Conservation (phyloP, 2,113 vertebrate species). For the Galbula dea region DNA sequence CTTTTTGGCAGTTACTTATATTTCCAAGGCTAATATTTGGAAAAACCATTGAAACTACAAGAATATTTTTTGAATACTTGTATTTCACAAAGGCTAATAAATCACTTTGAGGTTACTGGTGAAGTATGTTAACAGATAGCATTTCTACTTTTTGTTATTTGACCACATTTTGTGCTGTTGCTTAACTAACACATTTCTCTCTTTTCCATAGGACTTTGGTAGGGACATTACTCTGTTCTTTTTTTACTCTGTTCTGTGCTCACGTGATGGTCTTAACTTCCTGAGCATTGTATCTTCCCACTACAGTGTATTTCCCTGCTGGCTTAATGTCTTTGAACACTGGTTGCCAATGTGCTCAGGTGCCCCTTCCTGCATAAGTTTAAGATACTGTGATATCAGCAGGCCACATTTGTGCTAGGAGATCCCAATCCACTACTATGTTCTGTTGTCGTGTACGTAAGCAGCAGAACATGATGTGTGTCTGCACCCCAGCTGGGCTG, state of each 20-base stretch:
- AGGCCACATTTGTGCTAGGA: not conserved
- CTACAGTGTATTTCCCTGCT: not conserved
- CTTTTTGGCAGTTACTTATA: conserved; percentile 16
- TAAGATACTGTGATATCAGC: not conserved
- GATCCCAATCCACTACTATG: not conserved
- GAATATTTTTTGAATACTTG: not conserved
- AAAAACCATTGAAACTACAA: not conserved
- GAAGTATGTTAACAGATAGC: not conserved
- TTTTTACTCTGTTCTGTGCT: not conserved
- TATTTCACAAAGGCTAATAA: conserved; percentile 8
- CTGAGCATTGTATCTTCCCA: not conserved
- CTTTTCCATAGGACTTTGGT: not conserved
- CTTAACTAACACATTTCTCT: not conserved
- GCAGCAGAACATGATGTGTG: not conserved
- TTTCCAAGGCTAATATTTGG: conserved; percentile 23
- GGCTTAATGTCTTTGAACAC: not conserved
- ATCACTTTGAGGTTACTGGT: not conserved
- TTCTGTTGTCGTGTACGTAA: not conserved
- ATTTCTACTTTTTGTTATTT: not conserved
- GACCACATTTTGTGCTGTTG: not conserved
- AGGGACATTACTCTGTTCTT: not conserved
- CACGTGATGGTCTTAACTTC: not conserved
- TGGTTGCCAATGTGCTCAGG: not conserved
- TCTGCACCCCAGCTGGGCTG: not conserved
- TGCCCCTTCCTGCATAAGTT: not conserved